phyloP scores from a whole-genome alignment of 1,140 invertebrate species.

The Bombus confusus region DNA sequence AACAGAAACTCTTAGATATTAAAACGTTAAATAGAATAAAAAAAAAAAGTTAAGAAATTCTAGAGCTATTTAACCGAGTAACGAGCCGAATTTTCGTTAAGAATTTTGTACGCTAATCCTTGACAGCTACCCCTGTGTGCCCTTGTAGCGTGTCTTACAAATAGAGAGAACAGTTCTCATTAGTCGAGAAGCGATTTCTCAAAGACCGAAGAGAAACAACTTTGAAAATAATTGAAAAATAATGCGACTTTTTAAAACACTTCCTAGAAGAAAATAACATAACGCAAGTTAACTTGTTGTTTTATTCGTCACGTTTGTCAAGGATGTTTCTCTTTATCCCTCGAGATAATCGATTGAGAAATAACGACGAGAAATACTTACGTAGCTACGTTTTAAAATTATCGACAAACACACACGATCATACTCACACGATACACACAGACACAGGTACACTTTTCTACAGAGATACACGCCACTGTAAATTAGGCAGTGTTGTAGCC shows the following conservation, averaged over 20 bases:
- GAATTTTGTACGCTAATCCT: slow-evolving; percentile 61
- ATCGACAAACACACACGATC: not conserved
- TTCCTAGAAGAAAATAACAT: not conserved
- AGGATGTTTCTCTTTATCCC: slow-evolving; percentile 8
- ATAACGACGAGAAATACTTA: slow-evolving; percentile 46
- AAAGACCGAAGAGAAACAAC: not conserved
- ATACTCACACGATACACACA: no score
- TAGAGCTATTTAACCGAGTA: slow-evolving; percentile 53
- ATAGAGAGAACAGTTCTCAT: slow-evolving; percentile 22
- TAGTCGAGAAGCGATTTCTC: not conserved
- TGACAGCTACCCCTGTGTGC: slow-evolving; percentile 15
- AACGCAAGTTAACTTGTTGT: not conserved
- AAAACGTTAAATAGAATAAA: slow-evolving; percentile 5
- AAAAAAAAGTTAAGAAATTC: not conserved
- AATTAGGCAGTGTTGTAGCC: slow-evolving; percentile 62
- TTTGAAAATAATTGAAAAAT: not conserved
- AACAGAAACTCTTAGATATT: slow-evolving; percentile 38
- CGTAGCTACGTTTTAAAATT: slow-evolving; percentile 55
- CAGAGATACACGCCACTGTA: slow-evolving; percentile 48
- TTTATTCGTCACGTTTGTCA: not conserved
- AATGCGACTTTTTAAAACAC: not conserved
- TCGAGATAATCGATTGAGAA: slow-evolving; percentile 11
- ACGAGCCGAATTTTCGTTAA: slow-evolving; percentile 59
- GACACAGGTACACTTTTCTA: not conserved
- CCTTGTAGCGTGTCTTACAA: slow-evolving; percentile 7